Conservation (phyloP, 2,888 invertebrate species). For the Andrena dorsata region DNA sequence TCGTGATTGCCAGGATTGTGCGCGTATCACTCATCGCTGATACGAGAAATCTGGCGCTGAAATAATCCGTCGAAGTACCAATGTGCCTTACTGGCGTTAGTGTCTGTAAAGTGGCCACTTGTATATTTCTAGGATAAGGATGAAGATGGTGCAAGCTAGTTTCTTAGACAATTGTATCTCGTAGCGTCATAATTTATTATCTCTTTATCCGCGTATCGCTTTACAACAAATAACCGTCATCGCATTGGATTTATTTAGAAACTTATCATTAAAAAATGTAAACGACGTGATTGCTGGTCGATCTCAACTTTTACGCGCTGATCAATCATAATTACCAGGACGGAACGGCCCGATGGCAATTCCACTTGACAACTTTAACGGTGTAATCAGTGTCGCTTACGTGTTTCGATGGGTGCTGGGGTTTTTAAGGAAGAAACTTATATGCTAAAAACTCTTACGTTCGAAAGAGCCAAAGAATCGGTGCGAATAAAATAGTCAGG, state of each 20-base stretch:
- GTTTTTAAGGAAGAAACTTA: no score
- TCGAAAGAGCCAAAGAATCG: background rate
- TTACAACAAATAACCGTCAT: background rate
- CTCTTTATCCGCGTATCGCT: background rate
- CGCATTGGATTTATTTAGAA: background rate
- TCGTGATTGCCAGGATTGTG: background rate
- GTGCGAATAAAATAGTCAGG: background rate
- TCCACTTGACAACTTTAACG: background rate
- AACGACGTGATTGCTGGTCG: background rate
- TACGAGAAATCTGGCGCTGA: background rate
- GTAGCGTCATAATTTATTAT: background rate
- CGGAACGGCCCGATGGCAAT: background rate
- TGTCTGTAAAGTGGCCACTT: background rate
- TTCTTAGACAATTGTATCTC: background rate
- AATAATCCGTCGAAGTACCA: background rate
- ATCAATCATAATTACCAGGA: background rate
- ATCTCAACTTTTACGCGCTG: background rate
- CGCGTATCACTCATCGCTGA: background rate
- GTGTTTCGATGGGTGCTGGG: no score
- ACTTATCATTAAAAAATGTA: background rate
- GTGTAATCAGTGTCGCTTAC: background rate
- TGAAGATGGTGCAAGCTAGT: background rate
- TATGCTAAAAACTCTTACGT: constrained; percentile 4
- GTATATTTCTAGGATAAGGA: background rate
- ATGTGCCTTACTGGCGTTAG: no score